phyloP scores from a whole-genome alignment of 2,888 invertebrate genomes.

The Nemoura dubitans region DNA sequence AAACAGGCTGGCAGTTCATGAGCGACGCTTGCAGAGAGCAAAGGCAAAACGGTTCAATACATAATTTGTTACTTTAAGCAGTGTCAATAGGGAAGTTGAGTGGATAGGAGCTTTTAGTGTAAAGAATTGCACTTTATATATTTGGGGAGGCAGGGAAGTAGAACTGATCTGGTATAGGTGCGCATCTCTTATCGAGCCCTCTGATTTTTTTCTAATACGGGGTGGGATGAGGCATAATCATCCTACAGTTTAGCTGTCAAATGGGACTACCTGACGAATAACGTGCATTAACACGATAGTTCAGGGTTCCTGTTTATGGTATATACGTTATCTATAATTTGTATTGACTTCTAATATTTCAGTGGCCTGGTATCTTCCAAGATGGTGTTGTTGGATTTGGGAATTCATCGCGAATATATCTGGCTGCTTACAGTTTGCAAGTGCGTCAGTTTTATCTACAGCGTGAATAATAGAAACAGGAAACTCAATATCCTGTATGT shows the following conservation, averaged over 20 bases:
- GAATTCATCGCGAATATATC: neutral
- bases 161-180: neutral
- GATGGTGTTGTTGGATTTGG: neutral
- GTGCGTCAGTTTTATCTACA: neutral
- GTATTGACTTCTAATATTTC: neutral
- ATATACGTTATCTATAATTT: neutral
- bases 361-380: neutral
- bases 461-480: constrained; percentile 12
- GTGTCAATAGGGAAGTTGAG: neutral
- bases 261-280: neutral
- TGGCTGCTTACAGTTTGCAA: neutral
- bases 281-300: too few relatives aligned
- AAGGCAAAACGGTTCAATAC: neutral
- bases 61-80: neutral
- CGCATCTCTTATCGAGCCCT: too few relatives aligned
- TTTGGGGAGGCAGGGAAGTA: neutral
- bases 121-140: neutral
- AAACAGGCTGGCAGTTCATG: neutral
- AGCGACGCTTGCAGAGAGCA: neutral
- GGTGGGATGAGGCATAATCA: neutral
- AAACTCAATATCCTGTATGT: neutral
- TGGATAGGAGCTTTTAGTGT: neutral
- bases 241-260: neutral
- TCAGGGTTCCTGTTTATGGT: neutral
- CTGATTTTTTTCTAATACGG: neutral